Evolutionary conservation across 2,888 invertebrate genomes (phyloP).

Genomic region (Tanytarsus gracilentus): DNA sequence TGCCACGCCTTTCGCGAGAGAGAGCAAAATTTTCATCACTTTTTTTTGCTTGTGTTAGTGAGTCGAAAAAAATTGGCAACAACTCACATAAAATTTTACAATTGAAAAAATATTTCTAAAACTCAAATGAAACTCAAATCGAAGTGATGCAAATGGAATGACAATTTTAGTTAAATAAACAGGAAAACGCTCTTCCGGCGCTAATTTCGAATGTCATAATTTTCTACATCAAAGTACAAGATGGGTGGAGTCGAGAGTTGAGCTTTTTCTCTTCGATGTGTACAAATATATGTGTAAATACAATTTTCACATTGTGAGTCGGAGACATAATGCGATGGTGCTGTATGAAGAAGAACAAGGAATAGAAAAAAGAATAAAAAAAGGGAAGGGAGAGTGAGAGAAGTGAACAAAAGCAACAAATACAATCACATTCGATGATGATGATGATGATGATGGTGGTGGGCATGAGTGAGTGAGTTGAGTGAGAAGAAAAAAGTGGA

Average conservation of each 20-base stretch:
- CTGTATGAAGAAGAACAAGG: too few species aligned
- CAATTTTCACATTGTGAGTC: neutral
- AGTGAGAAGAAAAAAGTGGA: slow-evolving; percentile 18
- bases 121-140: too few species aligned
- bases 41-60: neutral
- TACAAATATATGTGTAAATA: too few species aligned
- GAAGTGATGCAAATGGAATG: too few species aligned
- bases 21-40: neutral
- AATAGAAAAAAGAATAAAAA: neutral
- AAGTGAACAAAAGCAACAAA: neutral
- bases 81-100: too few species aligned
- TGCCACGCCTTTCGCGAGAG: slow-evolving; percentile 14
- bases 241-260: slow-evolving; percentile 23
- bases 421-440: neutral
- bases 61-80: slow-evolving; percentile 5
- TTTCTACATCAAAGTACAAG: too few species aligned
- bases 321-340: neutral
- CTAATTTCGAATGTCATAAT: too few species aligned
- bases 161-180: too few species aligned
- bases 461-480: neutral
- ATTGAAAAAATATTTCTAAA: too few species aligned
- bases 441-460: neutral
- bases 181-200: too few species aligned
- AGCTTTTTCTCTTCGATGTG: slow-evolving; percentile 18
- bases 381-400: neutral